phyloP scores from a whole-genome alignment of 2,888 invertebrate species.

The Drosophila nigricruria region DNA sequence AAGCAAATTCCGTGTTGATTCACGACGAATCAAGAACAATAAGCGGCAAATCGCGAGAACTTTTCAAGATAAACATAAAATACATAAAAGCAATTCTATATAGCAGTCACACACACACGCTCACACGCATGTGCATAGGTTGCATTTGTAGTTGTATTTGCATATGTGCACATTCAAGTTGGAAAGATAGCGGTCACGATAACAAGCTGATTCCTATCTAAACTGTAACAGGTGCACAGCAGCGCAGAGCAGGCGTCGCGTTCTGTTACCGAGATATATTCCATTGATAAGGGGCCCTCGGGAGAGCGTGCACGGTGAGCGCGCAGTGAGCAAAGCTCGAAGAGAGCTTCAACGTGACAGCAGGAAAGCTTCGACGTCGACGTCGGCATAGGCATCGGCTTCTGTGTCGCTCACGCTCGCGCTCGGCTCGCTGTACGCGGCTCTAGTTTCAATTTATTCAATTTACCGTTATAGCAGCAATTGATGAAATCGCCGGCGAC shows the following conservation, averaged over 20 bases:
- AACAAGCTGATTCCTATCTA: slow-evolving; percentile 80
- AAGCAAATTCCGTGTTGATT: slow-evolving; percentile 20
- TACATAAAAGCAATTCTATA: slow-evolving; percentile 18
- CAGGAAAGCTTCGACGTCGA: slow-evolving; percentile 57
- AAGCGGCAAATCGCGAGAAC: slow-evolving; percentile 25
- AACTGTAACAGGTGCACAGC: slow-evolving; percentile 81
- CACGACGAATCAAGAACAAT: slow-evolving; percentile 18
- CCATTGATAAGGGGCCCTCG: slow-evolving; percentile 67
- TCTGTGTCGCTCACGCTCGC: slow-evolving; percentile 20
- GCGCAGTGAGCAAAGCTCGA: slow-evolving; percentile 64
- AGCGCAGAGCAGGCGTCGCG: slow-evolving; percentile 50
- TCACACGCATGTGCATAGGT: slow-evolving; percentile 14
- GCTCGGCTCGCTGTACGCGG: slow-evolving; percentile 28
- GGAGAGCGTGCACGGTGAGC: slow-evolving; percentile 29
- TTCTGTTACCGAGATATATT: slow-evolving; percentile 67
- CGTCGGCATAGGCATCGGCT: background rate
- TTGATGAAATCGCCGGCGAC: slow-evolving; percentile 62
- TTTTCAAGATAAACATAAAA: slow-evolving; percentile 33
- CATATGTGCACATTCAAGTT: slow-evolving; percentile 21
- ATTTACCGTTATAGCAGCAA: slow-evolving; percentile 78
- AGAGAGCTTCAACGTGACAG: slow-evolving; percentile 61
- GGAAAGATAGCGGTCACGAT: slow-evolving; percentile 69
- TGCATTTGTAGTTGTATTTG: slow-evolving; percentile 18
- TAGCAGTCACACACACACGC: background rate
- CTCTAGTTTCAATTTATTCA: slow-evolving; percentile 77